Evolutionary conservation across 35 echinoderm and acorn worm species (phyloP).

Genomic region (Apostichopus japonicus): DNA sequence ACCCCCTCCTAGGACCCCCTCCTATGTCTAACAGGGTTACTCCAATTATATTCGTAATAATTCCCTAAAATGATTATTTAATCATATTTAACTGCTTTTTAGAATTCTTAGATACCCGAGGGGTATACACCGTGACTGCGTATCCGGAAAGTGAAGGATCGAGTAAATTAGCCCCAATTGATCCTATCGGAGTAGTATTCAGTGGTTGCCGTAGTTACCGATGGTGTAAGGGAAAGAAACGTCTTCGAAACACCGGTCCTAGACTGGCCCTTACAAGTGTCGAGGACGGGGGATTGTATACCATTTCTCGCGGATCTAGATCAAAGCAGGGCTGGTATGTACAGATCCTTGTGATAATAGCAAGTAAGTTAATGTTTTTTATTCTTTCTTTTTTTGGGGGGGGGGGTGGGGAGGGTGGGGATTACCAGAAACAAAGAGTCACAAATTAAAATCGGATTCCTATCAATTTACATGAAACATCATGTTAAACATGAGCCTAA

Average conservation of each 20-base stretch:
- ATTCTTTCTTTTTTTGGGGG: too few species aligned
- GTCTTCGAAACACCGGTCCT: not conserved
- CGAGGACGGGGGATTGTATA: conserved; percentile 4
- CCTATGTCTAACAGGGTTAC: too few species aligned
- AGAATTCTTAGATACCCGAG: conserved; percentile 14
- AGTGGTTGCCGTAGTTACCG: not conserved
- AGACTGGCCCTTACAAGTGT: not conserved
- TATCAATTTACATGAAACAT: too few species aligned
- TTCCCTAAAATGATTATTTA: too few species aligned
- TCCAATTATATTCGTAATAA: too few species aligned
- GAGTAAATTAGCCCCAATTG: not conserved
- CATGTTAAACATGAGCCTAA: too few species aligned
- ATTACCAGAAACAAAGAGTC: too few species aligned
- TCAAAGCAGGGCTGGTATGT: not conserved
- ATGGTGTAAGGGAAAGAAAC: conserved; percentile 1
- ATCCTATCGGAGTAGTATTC: not conserved
- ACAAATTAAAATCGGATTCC: too few species aligned
- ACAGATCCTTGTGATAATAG: not conserved
- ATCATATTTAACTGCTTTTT: too few species aligned
- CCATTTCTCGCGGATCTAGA: not conserved
- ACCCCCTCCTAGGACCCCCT: too few species aligned
- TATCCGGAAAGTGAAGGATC: not conserved
- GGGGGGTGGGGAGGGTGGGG: too few species aligned
- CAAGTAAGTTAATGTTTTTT: not conserved
- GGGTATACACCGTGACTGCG: not conserved